Conservation (phyloP, 1,140 invertebrate species). For the Drosophila truncata region DNA sequence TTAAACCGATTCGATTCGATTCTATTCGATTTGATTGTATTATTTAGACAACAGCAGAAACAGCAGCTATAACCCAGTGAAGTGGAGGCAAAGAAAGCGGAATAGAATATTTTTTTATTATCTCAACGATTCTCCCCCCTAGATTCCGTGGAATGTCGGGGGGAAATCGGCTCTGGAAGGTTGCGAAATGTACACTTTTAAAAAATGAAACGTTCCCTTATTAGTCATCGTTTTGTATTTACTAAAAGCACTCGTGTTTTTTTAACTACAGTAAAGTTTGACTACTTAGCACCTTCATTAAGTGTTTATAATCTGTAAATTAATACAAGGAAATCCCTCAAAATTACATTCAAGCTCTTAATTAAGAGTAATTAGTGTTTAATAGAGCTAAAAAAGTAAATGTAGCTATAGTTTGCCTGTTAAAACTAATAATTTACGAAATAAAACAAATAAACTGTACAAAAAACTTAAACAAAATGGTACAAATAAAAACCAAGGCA, state of each 20-base stretch:
- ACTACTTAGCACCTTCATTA: background rate
- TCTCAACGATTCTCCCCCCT: constrained; percentile 37
- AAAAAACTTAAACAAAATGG: background rate
- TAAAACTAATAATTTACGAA: background rate
- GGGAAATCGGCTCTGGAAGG: constrained; percentile 17
- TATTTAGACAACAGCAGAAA: constrained; percentile 37
- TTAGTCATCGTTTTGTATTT: constrained; percentile 25
- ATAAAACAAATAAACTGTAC: background rate
- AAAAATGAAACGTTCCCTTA: constrained; percentile 21
- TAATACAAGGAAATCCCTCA: background rate
- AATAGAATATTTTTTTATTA: constrained; percentile 50
- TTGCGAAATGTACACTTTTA: constrained; percentile 29
- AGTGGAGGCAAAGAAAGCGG: constrained; percentile 14
- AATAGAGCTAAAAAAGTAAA: background rate
- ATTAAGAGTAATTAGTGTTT: background rate
- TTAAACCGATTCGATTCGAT: constrained; percentile 30
- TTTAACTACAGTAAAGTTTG: background rate
- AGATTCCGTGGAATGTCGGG: constrained; percentile 34
- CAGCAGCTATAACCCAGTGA: constrained; percentile 20
- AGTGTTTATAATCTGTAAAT: background rate
- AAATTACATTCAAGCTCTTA: background rate
- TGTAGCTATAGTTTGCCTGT: background rate
- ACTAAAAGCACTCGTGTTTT: constrained; percentile 1
- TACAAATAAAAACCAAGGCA: background rate
- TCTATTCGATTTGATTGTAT: constrained; percentile 25